These are phyloP conservation scores for Ptilonorhynchus violaceus DNA, from an alignment of 2,113 vertebrate genomes.

Conservation along the genomic window DNA sequence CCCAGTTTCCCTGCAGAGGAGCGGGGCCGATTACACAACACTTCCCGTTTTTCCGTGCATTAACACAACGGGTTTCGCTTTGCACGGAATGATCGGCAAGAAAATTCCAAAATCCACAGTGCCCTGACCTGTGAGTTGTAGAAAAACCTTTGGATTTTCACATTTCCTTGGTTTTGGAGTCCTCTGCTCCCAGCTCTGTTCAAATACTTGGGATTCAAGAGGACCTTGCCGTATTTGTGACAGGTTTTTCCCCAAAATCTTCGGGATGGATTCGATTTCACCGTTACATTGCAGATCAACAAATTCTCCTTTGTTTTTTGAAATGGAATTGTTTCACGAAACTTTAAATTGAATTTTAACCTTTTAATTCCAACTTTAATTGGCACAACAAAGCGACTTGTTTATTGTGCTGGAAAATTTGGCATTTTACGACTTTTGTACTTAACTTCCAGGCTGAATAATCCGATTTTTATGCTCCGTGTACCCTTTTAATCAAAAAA, in stretches of 20 bases:
- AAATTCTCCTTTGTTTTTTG: background rate
- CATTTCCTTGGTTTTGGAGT: accelerated
- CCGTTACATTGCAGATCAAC: background rate
- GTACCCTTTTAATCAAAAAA: background rate
- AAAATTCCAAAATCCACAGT: accelerated
- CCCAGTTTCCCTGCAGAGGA: background rate
- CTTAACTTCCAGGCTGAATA: background rate
- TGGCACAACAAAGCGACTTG: background rate
- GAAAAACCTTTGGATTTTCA: background rate
- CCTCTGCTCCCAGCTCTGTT: background rate
- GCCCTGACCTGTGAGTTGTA: accelerated
- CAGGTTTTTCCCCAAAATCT: background rate
- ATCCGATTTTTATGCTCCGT: background rate
- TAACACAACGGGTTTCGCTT: background rate
- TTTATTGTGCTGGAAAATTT: background rate
- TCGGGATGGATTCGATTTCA: background rate
- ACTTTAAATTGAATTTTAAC: background rate
- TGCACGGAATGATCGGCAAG: background rate
- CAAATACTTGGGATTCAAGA: background rate
- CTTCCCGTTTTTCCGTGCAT: background rate
- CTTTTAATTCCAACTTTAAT: background rate
- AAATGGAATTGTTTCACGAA: background rate
- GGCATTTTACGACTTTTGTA: accelerated
- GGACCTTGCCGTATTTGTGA: accelerated
- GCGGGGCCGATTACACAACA: background rate